phyloP scores from a whole-genome alignment of 2,888 invertebrate genomes.

The Polydrusus cervinus region DNA sequence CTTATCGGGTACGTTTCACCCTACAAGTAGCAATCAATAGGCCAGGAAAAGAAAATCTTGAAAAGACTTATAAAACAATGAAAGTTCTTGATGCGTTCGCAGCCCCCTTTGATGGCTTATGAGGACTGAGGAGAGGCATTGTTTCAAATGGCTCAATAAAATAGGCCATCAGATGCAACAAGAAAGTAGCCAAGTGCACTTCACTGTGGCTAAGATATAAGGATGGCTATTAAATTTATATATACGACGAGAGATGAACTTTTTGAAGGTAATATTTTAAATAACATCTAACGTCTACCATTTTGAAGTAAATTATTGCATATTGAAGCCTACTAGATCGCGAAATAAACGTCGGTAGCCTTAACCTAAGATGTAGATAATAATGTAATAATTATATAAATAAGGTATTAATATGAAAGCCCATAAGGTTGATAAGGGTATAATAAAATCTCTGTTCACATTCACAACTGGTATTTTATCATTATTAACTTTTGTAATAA shows the following conservation, averaged over 20 bases:
- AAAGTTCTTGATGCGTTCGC: slow-evolving; percentile 34
- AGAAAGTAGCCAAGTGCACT: slow-evolving; percentile 54
- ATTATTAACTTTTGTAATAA: no score
- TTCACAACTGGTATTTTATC: no score
- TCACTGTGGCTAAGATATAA: slow-evolving; percentile 23
- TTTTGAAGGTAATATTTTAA: no score
- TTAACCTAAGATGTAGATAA: no score
- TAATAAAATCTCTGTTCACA: no score
- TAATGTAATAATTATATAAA: no score
- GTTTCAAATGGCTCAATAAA: slow-evolving; percentile 63
- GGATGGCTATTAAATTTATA: slow-evolving; percentile 15
- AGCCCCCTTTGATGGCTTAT: slow-evolving; percentile 38
- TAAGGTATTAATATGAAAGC: no score
- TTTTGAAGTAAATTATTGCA: no score
- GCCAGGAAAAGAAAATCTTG: slow-evolving; percentile 5
- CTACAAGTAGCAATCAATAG: background rate
- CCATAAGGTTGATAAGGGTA: no score
- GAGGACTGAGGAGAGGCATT: slow-evolving; percentile 52
- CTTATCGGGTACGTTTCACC: slow-evolving; percentile 3
- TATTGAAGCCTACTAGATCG: no score
- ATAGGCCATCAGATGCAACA: slow-evolving; percentile 59
- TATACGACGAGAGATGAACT: background rate
- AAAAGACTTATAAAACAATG: slow-evolving; percentile 33
- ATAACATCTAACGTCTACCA: no score
- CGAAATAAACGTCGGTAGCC: no score